A percentile compares a stretch with the other conserved stretches of the same genome.
Conservation (phyloP, 2,113 vertebrate species). For the Sciurus niger region DNA sequence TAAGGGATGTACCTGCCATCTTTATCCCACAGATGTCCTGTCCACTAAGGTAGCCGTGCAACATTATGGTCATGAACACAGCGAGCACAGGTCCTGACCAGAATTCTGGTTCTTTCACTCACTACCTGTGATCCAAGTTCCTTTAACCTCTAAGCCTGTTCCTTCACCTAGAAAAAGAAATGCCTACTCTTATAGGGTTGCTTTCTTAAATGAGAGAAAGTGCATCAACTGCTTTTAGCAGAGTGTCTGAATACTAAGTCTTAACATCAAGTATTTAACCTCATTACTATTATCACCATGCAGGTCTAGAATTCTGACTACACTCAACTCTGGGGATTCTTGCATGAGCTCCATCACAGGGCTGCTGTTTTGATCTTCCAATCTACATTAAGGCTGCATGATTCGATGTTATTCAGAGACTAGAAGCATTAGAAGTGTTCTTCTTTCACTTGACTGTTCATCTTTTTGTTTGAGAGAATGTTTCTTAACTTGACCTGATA, state of each 20-base stretch:
- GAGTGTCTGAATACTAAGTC: background rate
- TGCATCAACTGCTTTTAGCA: background rate
- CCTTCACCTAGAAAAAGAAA: constrained; percentile 12
- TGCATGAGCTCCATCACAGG: background rate
- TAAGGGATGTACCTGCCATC: background rate
- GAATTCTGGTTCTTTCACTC: constrained; percentile 1
- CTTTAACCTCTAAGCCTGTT: background rate
- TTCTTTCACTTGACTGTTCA: constrained; percentile 18
- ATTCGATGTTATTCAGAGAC: constrained; percentile 17
- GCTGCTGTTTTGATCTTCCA: background rate
- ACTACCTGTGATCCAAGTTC: background rate
- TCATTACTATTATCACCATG: background rate
- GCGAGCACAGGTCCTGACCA: background rate
- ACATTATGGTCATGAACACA: background rate
- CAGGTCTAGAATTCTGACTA: background rate
- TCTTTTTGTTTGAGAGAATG: constrained; percentile 28
- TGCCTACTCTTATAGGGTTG: background rate
- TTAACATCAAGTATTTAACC: background rate
- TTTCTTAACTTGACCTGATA: constrained; percentile 36
- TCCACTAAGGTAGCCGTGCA: background rate
- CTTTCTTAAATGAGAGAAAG: constrained; percentile 29
- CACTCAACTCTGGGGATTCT: background rate
- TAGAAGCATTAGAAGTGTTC: background rate
- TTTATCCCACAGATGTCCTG: background rate
- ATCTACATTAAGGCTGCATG: background rate